phyloP scores from a whole-genome alignment of 2,113 vertebrate genomes.

The Camelus bactrianus region DNA sequence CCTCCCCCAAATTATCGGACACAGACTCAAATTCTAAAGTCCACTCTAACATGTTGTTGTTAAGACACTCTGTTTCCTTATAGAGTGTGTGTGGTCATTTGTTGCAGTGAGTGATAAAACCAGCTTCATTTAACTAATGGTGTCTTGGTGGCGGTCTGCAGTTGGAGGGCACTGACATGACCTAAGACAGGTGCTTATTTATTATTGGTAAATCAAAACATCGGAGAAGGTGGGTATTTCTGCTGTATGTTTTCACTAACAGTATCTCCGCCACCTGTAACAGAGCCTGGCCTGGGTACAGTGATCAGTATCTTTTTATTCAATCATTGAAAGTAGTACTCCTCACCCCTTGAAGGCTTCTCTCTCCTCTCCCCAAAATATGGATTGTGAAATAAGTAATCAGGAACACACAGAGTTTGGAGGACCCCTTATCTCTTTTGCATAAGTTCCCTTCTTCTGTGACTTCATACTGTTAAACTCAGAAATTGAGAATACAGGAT shows the following conservation, averaged over 20 bases:
- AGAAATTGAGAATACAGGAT: background rate
- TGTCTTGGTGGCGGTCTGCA: too few relatives aligned
- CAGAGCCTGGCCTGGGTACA: background rate
- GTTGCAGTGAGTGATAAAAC: background rate
- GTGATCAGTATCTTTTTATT: background rate
- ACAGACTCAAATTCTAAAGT: background rate
- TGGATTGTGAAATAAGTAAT: background rate
- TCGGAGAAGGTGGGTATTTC: background rate
- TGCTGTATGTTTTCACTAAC: background rate
- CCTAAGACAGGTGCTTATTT: background rate
- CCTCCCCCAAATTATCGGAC: background rate
- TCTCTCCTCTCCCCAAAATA: background rate
- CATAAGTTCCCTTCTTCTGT: background rate
- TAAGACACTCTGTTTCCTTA: background rate
- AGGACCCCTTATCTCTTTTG: background rate
- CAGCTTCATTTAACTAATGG: background rate
- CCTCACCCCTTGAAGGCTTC: background rate
- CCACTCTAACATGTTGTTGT: background rate
- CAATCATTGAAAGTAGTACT: background rate
- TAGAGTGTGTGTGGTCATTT: accelerated
- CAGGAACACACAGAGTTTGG: background rate
- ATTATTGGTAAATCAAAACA: background rate
- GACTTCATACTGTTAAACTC: background rate
- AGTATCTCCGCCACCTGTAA: background rate
- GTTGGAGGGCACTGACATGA: background rate